A percentile compares a stretch with the other conserved stretches of the same genome.
These are phyloP conservation scores for Calliphora vomitoria DNA, from an alignment of 2,888 invertebrate genomes.

Conservation along the genomic window DNA sequence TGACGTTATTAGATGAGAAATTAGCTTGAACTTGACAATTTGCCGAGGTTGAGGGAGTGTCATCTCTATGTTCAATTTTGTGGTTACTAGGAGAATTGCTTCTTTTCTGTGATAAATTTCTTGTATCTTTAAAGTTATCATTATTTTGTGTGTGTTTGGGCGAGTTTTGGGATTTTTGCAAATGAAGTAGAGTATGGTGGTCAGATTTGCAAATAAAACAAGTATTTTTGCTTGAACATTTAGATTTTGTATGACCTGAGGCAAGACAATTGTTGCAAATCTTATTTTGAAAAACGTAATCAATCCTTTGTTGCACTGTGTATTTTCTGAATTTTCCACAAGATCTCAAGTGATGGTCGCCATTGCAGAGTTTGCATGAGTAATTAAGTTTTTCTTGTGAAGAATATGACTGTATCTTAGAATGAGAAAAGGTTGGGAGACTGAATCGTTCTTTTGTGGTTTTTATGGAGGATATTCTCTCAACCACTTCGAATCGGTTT, in stretches of 20 bases:
- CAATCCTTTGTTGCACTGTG: background rate
- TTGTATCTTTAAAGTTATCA: no score
- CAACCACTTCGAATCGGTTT: slow-evolving; percentile 28
- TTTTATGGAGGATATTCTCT: slow-evolving; percentile 16
- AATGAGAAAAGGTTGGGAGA: background rate
- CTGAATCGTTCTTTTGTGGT: background rate
- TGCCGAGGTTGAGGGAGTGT: no score
- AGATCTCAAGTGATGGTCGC: background rate
- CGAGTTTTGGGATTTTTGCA: no score
- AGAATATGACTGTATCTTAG: no score
- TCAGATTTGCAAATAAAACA: slow-evolving; percentile 1
- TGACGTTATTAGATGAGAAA: background rate
- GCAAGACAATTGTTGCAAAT: background rate
- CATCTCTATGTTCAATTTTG: no score
- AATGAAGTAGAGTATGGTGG: no score
- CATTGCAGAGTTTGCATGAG: background rate
- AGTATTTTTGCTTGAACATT: background rate
- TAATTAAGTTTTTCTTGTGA: no score
- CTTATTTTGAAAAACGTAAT: background rate
- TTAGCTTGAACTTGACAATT: background rate
- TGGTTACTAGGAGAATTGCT: no score
- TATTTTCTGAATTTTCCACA: background rate
- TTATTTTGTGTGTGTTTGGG: no score
- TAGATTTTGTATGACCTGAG: background rate
- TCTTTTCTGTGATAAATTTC: no score